phyloP scores from a whole-genome alignment of 2,113 vertebrate genomes.

The Capricornis sumatraensis region DNA sequence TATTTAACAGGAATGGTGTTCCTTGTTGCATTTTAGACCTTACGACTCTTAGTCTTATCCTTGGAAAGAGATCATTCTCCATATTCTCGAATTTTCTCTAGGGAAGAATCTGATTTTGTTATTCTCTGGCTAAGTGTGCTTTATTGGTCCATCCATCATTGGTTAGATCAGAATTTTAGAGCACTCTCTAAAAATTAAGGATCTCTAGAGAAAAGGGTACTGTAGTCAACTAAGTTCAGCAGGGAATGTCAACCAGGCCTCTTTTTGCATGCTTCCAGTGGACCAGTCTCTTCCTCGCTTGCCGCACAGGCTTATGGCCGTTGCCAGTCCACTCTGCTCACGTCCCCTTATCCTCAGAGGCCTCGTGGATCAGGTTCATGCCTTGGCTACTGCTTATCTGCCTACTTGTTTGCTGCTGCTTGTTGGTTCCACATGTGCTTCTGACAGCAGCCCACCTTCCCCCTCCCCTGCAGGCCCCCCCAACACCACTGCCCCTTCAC shows the following conservation, averaged over 20 bases:
- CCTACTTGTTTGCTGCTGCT: not conserved
- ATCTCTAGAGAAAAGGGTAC: not conserved
- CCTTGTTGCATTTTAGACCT: not conserved
- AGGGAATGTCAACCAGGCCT: not conserved
- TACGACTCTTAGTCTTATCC: not conserved
- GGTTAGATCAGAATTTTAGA: not conserved
- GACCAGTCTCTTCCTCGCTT: not conserved
- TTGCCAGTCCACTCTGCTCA: not conserved
- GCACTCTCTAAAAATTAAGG: not conserved
- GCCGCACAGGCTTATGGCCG: not conserved
- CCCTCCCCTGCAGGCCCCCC: accelerated
- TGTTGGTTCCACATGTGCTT: not conserved
- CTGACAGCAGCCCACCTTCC: not conserved
- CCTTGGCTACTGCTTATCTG: not conserved
- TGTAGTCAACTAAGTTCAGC: not conserved
- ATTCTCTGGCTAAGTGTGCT: not conserved
- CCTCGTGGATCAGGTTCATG: not conserved
- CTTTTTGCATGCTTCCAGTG: not conserved
- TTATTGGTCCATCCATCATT: not conserved
- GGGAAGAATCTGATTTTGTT: not conserved
- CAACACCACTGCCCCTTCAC: no score
- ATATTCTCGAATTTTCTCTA: not conserved
- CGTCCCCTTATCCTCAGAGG: not conserved
- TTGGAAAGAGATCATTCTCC: not conserved
- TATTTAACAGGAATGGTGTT: not conserved